Base-by-base conservation (phyloP, 2,888 invertebrate species). In the Calephelis perditalis region DNA sequence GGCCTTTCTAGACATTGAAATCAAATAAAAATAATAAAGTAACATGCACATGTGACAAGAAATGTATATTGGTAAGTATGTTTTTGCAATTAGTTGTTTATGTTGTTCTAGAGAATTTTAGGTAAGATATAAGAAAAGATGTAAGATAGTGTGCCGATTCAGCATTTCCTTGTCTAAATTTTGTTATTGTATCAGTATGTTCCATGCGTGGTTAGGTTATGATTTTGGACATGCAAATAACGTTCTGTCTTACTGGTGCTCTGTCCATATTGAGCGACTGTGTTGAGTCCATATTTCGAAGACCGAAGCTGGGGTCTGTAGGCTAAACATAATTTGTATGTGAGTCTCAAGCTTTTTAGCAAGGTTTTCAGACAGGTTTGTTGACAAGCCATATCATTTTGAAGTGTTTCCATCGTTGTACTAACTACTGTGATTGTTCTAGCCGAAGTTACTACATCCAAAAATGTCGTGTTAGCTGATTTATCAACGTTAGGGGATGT, bases 1-100 rank as follows among this genome's bases (percentile, higher is more conserved):
- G 82, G 87, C 90, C 81, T 69, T 74, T 85, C 90, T 90, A 89
- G 84, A 83, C 75, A 80, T 87, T 83, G 76, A 74, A 86, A 86
- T 82, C 79, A 81, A 73, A 81, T 79, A 77, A 77, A 79, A 77
- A 72, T 70, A 81, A 75, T 78, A 81, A 76, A 76, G 75, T 74
- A 69, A 80, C 85, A 87, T 88, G 86, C 86, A 81, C 62, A 62
- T 62, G 45, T 56, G 56, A 57, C 45, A 55, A 55, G 45, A 56
- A 46, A 44, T 55, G 44, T 46, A 36, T 37, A 45, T 15, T 37
- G 46, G 44, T 58, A 37, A 26, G 12, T 56, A 35, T 47, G 47
- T 47, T 15, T 40, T 40, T 40, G 40, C 6, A 6, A 40, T 40
- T 40, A 40, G 40, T 40, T 37, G 37, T 37, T 40, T 40, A 40